Base-by-base conservation (phyloP, 1,140 invertebrate species). In the Drosophila lini region DNA sequence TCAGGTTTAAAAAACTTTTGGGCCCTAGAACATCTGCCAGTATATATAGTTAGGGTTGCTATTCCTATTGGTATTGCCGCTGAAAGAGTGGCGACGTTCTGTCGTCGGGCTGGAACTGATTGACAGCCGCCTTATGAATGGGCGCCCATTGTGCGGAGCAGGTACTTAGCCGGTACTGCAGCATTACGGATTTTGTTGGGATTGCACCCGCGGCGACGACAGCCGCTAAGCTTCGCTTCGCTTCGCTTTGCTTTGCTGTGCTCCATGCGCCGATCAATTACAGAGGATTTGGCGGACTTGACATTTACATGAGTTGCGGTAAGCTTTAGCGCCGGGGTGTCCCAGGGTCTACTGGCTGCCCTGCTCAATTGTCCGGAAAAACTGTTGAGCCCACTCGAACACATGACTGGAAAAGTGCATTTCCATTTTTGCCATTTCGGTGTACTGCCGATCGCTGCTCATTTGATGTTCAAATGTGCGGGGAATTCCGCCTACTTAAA, bases 401-500 rank as follows among this genome's bases (percentile, higher is more conserved):
- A 86, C 60, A 86, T 86, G 83, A 86, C 83, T 64, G 59, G 57
- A 86, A 86, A 84, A 81, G 62, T 86, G 82, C 70, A 81, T 67
- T 70, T 55, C 25, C 44, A 50, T 45, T 44, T 44, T 36, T 80
- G 76, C 65, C 73, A 63, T 59, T 62, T 69, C 52, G 32, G 16
- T n/a, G 11, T 36, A 15, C 59, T 25, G 60, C 38, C 22, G 25
- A 53, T 58, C 50, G 44, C 38, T 74, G 56, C 45, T 41, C 41
- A 59, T 69, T 70, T 71, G 56, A 40, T 70, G 64, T 48, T 42
- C 36, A 0, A n/a, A 47, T 79, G 50, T 55, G 63, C 61, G 63
- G 88, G 86, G 88, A 91, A 91, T 91, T 91, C 88, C 88, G 88
- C 88, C 50, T 91, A 75, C 88, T 84, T 91, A 88, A 78, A 81